phyloP scores from a whole-genome alignment of 2,888 invertebrate genomes.

The Adineta ricciae region DNA sequence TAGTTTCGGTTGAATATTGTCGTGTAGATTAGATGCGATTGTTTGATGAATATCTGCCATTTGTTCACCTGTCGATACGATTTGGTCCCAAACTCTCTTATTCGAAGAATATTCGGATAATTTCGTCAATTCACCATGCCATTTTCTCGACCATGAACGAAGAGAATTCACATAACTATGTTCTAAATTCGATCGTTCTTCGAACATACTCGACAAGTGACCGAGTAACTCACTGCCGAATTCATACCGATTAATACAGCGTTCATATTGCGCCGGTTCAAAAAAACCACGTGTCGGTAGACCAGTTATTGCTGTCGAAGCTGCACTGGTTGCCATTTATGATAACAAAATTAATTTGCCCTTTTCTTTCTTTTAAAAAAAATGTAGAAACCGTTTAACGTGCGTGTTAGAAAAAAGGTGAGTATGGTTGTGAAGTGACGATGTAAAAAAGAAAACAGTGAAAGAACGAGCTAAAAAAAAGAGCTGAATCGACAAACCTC shows the following conservation, averaged over 20 bases:
- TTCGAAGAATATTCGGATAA: background rate
- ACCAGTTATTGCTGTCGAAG: background rate
- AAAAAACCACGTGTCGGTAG: background rate
- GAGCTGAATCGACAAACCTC: background rate
- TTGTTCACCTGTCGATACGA: background rate
- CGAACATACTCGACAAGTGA: background rate
- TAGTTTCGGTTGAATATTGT: background rate
- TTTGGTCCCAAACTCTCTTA: conserved; percentile 14
- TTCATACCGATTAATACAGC: conserved; percentile 1
- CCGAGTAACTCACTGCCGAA: background rate
- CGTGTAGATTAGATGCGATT: background rate
- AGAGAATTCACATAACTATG: background rate
- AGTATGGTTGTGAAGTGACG: background rate
- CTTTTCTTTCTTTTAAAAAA: too few relatives aligned
- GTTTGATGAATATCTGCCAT: conserved; percentile 12
- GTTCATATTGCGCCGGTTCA: background rate
- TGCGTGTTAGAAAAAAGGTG: background rate
- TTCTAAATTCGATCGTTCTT: conserved; percentile 11
- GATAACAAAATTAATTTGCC: background rate
- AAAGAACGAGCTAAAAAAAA: background rate
- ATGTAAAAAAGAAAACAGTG: background rate
- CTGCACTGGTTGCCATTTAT: background rate
- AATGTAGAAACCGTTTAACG: background rate
- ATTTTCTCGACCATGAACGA: background rate
- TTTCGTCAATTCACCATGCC: background rate